Conservation (phyloP, 1,140 invertebrate genomes). For the Pseudomyrmex pallidus region DNA sequence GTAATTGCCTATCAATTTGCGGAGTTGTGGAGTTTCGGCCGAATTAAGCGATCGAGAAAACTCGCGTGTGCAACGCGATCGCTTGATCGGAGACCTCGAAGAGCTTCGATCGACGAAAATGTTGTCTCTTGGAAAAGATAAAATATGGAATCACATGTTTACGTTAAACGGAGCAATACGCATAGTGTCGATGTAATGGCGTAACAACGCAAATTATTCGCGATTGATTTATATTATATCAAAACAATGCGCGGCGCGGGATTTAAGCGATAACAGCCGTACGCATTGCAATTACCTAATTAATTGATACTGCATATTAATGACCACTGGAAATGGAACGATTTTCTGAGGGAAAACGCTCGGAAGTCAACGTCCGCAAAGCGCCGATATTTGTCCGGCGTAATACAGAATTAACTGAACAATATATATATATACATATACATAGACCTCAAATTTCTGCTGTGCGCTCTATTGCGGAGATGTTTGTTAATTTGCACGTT, state of each 20-base stretch:
- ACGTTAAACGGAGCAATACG: neutral
- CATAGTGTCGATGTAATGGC: neutral
- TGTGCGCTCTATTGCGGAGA: neutral
- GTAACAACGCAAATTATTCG: slow-evolving; percentile 1
- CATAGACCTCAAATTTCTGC: neutral
- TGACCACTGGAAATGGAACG: slow-evolving; percentile 2
- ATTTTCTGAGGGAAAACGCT: neutral
- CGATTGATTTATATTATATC: slow-evolving; percentile 15
- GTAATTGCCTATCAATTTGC: slow-evolving; percentile 31
- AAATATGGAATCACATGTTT: neutral
- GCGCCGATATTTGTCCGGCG: neutral
- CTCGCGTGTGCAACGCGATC: neutral
- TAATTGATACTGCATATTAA: slow-evolving; percentile 14
- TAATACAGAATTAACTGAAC: slow-evolving; percentile 37
- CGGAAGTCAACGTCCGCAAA: neutral
- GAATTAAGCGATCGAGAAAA: slow-evolving; percentile 31
- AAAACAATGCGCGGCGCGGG: neutral
- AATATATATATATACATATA: slow-evolving; percentile 20
- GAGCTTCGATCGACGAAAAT: too few relatives aligned
- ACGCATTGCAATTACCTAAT: slow-evolving; percentile 12
- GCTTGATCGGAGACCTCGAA: neutral
- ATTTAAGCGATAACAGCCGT: neutral
- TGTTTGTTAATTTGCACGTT: slow-evolving; percentile 53
- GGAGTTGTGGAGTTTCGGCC: slow-evolving; percentile 5
- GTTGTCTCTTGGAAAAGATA: neutral